Evolutionary conservation across 2,113 vertebrate species (phyloP), one percentile per base, ranked within the genome.

Genomic region (Heterochromis multidens): DNA sequence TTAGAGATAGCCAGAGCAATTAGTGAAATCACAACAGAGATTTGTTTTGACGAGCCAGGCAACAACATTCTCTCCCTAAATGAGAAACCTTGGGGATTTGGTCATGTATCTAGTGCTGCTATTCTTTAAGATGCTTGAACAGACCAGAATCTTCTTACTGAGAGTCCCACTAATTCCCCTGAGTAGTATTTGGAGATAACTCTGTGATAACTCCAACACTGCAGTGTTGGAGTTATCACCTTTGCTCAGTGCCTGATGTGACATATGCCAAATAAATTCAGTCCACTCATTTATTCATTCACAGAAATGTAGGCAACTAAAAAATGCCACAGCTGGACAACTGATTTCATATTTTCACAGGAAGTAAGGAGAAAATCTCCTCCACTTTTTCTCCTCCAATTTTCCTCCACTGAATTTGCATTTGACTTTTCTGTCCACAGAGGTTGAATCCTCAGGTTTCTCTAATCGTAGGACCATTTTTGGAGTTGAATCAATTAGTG

Each of bases 131-230:
- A 80, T 86, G 52, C 82, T 84, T 86, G 81, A 62, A 63, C 33
- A 17, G 62, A 17, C 49, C 85, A 52, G 85, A 93, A 94, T 91
- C 88, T 62, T 91, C 88, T 92, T 90, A 88, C 76, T 43, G 79
- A 57, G 58, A 60, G 80, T 81, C 29, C 59, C 54, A 57, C 56
- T 86, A 81, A 93, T 81, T 84, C 59, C 62, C 27, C 59, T 1
- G 1, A 27, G 77, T 52, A 76, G 49, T n/a, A n/a, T n/a, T n/a
- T n/a, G n/a, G n/a, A n/a, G n/a, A n/a, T n/a, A n/a, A n/a, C n/a
- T n/a, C n/a, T n/a, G n/a, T n/a, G n/a, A n/a, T n/a, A n/a, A n/a
- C n/a, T n/a, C n/a, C n/a, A n/a, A n/a, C n/a, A n/a, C 57, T 43
- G 54, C 29, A 60, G 25, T 0, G 65, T 21, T 63, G 14, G 46